These are phyloP conservation scores for Phytoseiulus persimilis DNA, from an alignment of 2,888 invertebrate genomes.

Conservation along the genomic window DNA sequence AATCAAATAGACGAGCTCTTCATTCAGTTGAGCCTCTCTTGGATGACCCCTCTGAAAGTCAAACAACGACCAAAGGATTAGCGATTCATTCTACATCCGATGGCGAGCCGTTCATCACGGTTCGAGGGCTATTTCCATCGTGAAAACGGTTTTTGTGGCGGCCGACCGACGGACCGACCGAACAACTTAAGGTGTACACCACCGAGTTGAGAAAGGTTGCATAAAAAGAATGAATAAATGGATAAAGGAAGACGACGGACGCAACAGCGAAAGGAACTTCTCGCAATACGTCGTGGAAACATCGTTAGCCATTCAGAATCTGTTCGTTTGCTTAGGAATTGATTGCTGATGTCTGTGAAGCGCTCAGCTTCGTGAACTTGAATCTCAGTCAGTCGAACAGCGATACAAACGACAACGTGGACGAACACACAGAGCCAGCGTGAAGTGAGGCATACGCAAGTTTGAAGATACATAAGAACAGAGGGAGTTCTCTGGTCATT, in stretches of 20 bases:
- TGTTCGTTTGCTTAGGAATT: neutral
- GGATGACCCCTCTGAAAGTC: neutral
- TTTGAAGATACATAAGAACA: neutral
- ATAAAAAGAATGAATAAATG: neutral
- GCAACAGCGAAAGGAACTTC: neutral
- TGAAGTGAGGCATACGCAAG: neutral
- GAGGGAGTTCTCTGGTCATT: neutral
- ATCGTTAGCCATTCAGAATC: neutral
- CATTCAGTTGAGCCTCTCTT: neutral
- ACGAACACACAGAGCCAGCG: too few relatives aligned
- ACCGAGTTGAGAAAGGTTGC: neutral
- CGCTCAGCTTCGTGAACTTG: neutral
- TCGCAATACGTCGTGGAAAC: neutral
- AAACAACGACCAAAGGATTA: neutral
- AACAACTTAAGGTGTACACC: too few relatives aligned
- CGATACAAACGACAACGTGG: too few relatives aligned
- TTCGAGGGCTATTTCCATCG: neutral
- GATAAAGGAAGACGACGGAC: neutral
- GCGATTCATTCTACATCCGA: neutral
- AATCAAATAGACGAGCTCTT: neutral
- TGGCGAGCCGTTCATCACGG: neutral
- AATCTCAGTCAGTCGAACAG: neutral
- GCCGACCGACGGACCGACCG: neutral
- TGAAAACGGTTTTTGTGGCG: neutral
- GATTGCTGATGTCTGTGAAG: neutral